Conservation (phyloP, 2,113 vertebrate genomes). For the Euleptes europaea region DNA sequence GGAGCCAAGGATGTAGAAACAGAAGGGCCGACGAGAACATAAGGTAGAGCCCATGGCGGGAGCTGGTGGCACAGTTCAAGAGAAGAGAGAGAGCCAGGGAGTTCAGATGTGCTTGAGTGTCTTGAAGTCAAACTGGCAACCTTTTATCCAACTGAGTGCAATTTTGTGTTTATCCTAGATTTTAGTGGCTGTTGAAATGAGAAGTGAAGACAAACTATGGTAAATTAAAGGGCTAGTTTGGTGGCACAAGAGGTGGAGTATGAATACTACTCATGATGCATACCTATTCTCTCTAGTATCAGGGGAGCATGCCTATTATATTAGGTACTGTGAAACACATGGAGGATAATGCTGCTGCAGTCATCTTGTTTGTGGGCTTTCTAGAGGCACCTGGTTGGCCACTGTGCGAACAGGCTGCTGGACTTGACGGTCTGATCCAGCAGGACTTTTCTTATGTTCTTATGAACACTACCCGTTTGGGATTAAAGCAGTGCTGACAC, state of each 20-base stretch:
- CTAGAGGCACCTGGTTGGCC: too few species aligned
- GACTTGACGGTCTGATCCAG: too few species aligned
- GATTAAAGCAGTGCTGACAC: not conserved
- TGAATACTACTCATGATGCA: not conserved
- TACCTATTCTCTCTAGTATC: too few species aligned
- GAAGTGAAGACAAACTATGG: not conserved
- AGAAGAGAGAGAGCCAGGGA: not conserved
- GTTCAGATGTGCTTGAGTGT: not conserved
- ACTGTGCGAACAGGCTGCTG: too few species aligned
- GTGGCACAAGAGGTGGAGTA: not conserved
- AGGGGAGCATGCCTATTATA: too few species aligned
- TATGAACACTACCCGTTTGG: not conserved
- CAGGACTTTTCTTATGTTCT: too few species aligned
- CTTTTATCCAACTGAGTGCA: not conserved
- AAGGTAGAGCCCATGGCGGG: not conserved
- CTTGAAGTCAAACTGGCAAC: not conserved
- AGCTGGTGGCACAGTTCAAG: not conserved
- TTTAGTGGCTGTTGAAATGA: not conserved
- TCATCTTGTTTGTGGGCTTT: too few species aligned
- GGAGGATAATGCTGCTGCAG: too few species aligned
- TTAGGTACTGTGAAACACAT: too few species aligned
- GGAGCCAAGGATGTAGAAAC: not conserved
- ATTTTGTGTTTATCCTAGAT: not conserved
- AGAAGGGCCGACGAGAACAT: not conserved
- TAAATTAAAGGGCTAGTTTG: not conserved